Percentiles rank a stretch among this genome's conserved stretches.
Evolutionary conservation across 2,113 vertebrate genomes (phyloP).

Genomic region (Ammospiza caudacuta): DNA sequence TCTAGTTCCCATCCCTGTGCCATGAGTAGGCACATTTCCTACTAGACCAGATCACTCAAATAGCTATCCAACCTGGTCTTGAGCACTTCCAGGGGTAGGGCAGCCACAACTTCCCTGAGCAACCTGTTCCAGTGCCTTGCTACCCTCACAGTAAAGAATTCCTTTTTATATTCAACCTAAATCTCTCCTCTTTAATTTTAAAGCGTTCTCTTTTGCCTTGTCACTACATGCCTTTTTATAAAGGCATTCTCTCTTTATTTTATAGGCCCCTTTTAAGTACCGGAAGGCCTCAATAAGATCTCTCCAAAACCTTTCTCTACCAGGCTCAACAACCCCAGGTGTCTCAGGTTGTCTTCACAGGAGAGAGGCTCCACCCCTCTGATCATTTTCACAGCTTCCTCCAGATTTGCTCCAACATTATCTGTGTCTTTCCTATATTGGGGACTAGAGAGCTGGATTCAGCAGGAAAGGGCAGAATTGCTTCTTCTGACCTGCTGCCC

Average conservation of each 20-base stretch:
- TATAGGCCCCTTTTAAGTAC: neutral
- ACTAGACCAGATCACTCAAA: rapidly evolving
- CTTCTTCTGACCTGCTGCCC: neutral
- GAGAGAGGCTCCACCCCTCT: neutral
- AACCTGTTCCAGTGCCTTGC: rapidly evolving
- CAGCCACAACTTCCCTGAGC: neutral
- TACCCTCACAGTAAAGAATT: neutral
- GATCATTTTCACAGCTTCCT: neutral
- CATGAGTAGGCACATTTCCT: neutral
- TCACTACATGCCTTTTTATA: neutral
- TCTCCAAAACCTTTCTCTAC: neutral
- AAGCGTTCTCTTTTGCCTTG: neutral
- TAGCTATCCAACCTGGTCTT: neutral
- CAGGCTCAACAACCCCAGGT: neutral
- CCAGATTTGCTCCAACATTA: neutral
- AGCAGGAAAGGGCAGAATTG: neutral
- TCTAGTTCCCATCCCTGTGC: neutral
- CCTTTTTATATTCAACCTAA: neutral
- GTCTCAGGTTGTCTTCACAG: neutral
- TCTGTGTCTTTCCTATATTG: neutral
- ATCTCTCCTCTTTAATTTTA: neutral
- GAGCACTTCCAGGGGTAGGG: neutral
- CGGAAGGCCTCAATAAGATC: neutral
- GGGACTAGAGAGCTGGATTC: neutral
- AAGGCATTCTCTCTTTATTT: neutral